phyloP scores from a whole-genome alignment of 1,140 invertebrate genomes.

The Popillia japonica region DNA sequence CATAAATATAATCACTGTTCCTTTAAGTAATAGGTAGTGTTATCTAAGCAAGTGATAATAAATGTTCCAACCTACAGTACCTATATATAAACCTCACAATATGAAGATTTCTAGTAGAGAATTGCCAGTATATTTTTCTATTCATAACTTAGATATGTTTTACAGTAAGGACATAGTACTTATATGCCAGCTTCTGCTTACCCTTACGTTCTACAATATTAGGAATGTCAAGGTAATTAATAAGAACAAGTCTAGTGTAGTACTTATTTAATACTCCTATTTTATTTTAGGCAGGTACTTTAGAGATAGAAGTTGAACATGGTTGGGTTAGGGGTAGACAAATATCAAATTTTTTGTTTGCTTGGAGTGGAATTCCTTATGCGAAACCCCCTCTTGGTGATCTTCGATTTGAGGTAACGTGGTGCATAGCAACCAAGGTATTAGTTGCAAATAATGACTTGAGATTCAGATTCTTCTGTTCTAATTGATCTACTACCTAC shows the following conservation, averaged over 20 bases:
- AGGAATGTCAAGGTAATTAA: not conserved
- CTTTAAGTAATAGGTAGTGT: too few relatives aligned
- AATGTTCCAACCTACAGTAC: too few relatives aligned
- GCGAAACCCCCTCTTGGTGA: constrained; percentile 66
- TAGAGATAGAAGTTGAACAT: not conserved
- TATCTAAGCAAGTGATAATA: too few relatives aligned
- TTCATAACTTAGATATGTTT: too few relatives aligned
- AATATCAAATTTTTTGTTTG: constrained; percentile 57
- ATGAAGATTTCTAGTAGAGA: too few relatives aligned
- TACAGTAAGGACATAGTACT: not conserved
- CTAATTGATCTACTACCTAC: too few relatives aligned
- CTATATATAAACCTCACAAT: too few relatives aligned
- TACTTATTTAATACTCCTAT: too few relatives aligned
- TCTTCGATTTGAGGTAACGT: constrained; percentile 63
- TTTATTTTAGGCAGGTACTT: not conserved
- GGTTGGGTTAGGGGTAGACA: not conserved
- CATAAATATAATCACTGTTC: too few relatives aligned
- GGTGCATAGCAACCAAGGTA: not conserved
- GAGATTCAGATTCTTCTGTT: too few relatives aligned
- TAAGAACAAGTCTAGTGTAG: not conserved
- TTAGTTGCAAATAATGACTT: not conserved
- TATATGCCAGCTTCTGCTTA: not conserved
- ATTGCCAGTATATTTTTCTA: too few relatives aligned
- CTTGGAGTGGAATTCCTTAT: constrained; percentile 70
- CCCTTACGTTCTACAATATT: not conserved